A percentile compares a stretch with the other conserved stretches of the same genome.
Evolutionary conservation across 2,113 vertebrate species (phyloP).

Genomic region (Cottus gobio): DNA sequence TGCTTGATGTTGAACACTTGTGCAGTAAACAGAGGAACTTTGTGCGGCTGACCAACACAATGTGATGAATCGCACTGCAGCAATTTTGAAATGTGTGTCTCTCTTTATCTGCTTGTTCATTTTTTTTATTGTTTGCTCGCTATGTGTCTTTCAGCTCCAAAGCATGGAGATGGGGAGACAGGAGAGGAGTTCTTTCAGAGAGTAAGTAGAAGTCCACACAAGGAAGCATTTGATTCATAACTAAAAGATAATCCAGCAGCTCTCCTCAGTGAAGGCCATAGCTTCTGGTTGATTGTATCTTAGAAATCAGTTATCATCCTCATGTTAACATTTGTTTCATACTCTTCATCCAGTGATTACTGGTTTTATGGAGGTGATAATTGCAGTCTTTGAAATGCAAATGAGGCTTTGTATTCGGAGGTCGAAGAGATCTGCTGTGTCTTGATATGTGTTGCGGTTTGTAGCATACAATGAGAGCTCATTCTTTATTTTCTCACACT

Average conservation of each 20-base stretch:
- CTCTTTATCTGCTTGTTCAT: conserved; percentile 2
- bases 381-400: conserved; percentile 70
- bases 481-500: conserved; percentile 26
- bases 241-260: not conserved
- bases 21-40: conserved; percentile 23
- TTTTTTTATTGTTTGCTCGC: not conserved
- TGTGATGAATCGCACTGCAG: conserved; percentile 19
- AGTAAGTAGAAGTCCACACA: conserved; percentile 68
- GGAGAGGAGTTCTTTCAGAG: conserved; percentile 85
- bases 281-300: conserved; percentile 17
- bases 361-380: conserved; percentile 64
- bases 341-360: conserved; percentile 43
- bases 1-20: conserved; percentile 8
- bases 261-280: conserved; percentile 5
- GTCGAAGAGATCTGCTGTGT: conserved; percentile 18
- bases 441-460: conserved; percentile 8
- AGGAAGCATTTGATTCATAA: not conserved
- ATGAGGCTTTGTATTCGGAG: conserved; percentile 58
- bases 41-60: conserved; percentile 15
- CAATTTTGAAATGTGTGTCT: not conserved
- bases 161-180: conserved; percentile 62
- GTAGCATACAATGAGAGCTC: conserved; percentile 23
- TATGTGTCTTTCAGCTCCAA: conserved; percentile 74
- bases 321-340: conserved; percentile 35
- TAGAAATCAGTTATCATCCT: conserved; percentile 25